A percentile compares a stretch with the other conserved stretches of the same genome.
Conservation (phyloP, 2,797 vertebrate genomes). For the Saxicola maurus region DNA sequence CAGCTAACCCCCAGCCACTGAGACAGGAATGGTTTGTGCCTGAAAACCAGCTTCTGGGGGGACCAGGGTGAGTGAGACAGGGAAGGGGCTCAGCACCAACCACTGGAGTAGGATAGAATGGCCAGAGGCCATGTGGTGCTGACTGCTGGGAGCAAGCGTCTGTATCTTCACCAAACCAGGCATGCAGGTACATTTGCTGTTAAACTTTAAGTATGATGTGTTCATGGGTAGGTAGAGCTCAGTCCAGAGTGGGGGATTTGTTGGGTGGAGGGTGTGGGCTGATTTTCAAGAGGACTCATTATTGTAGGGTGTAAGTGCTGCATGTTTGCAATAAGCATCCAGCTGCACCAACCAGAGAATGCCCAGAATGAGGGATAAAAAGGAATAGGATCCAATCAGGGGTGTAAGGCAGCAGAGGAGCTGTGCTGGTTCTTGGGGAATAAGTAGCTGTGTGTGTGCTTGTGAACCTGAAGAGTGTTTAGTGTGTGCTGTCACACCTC, state of each 20-base stretch:
- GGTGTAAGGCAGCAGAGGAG: fast-evolving
- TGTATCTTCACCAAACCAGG: background rate
- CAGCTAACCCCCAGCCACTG: fast-evolving
- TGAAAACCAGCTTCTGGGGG: background rate
- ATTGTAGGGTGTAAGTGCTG: background rate
- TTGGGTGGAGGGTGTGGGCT: fast-evolving
- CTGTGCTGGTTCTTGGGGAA: fast-evolving
- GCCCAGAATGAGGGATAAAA: background rate
- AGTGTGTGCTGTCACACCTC: background rate
- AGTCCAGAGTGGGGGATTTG: fast-evolving
- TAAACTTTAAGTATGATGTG: background rate
- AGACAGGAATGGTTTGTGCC: background rate
- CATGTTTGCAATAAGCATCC: fast-evolving
- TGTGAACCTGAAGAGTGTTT: fast-evolving
- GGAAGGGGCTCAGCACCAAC: background rate
- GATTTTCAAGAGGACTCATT: background rate
- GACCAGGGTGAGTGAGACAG: background rate
- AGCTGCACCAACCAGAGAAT: background rate
- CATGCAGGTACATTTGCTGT: background rate
- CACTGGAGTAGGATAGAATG: fast-evolving
- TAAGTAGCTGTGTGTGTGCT: fast-evolving
- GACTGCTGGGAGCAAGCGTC: background rate
- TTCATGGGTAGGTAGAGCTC: fast-evolving
- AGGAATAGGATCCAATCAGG: background rate
- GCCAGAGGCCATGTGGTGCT: fast-evolving